These are phyloP conservation scores for Tenebrosternarchus preto DNA, from an alignment of 2,113 vertebrate species.

Conservation along the genomic window DNA sequence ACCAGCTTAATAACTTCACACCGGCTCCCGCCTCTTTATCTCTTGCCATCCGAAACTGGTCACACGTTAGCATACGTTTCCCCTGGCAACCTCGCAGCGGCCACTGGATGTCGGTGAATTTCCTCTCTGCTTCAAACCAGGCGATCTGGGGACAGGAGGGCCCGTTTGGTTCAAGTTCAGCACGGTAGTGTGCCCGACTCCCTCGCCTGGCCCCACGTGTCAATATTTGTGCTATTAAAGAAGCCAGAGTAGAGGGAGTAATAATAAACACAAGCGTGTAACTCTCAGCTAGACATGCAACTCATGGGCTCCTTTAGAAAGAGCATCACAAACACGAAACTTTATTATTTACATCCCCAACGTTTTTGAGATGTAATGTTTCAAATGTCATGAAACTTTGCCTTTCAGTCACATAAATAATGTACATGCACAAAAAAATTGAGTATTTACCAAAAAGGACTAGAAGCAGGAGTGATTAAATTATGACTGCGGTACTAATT, in stretches of 20 bases:
- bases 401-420: not conserved
- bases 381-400: not conserved
- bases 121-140: slow-evolving; percentile 52
- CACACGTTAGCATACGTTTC: slow-evolving; percentile 58
- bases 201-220: slow-evolving; percentile 33
- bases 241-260: slow-evolving; percentile 7
- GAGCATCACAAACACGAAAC: not conserved
- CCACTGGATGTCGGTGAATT: slow-evolving; percentile 59
- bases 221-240: slow-evolving; percentile 54
- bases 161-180: slow-evolving; percentile 52
- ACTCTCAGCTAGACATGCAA: slow-evolving; percentile 29
- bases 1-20: slow-evolving; percentile 61
- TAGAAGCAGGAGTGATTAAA: too few species aligned
- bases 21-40: slow-evolving; percentile 45
- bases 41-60: slow-evolving; percentile 55
- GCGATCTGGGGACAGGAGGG: slow-evolving; percentile 38
- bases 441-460: too few species aligned
- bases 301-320: too few species aligned
- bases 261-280: slow-evolving; percentile 37
- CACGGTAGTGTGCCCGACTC: slow-evolving; percentile 36
- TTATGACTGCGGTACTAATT: too few species aligned
- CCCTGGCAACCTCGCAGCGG: slow-evolving; percentile 55
- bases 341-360: not conserved
- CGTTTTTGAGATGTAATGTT: too few species aligned
- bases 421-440: not conserved